Evolutionary conservation across 2,113 vertebrate species (phyloP), one percentile per base, ranked within the genome.

Genomic region (Cottus gobio): DNA sequence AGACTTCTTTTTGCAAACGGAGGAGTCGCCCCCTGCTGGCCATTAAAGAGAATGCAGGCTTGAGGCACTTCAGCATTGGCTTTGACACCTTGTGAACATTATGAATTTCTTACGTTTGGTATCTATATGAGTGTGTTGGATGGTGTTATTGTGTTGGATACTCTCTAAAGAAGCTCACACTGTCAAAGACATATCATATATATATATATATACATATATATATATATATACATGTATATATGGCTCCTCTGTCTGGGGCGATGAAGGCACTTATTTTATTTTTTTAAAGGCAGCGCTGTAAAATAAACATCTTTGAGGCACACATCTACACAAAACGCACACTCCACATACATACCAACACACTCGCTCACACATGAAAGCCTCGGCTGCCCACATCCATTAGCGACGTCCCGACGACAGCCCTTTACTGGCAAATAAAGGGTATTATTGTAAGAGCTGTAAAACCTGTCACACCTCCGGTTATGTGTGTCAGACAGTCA

Each of bases 401-500:
- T 89, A 90, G 77, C 31, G 68, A 48, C 78, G 77, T 84, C 78
- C 67, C 74, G 71, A 87, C 81, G 89, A 87, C 65, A 83, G 85
- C 75, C 66, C 69, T 90, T 92, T 85, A 90, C 89, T 86, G 82
- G 86, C 89, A 93, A 90, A 93, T 91, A 89, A 92, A 91, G 71
- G 85, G 82, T 85, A 85, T 92, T 93, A 92, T 81, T 86, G 83
- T 90, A 83, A 84, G 80, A 81, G 86, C 87, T 86, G 78, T 90
- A 90, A 89, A 91, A 89, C 31, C 88, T 92, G 89, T 92, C 90
- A 91, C 90, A 91, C 85, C 87, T 91, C 81, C 83, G 64, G 90
- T 86, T 92, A 73, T 82, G 71, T 69, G 77, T 89, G 80, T 91
- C 86, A 83, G 79, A 88, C 75, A 82, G 64, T 85, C 84, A 91